Percentiles rank a stretch among this genome's conserved stretches.
Evolutionary conservation across 2,113 vertebrate species (phyloP).

Genomic region (Halichoerus grypus): DNA sequence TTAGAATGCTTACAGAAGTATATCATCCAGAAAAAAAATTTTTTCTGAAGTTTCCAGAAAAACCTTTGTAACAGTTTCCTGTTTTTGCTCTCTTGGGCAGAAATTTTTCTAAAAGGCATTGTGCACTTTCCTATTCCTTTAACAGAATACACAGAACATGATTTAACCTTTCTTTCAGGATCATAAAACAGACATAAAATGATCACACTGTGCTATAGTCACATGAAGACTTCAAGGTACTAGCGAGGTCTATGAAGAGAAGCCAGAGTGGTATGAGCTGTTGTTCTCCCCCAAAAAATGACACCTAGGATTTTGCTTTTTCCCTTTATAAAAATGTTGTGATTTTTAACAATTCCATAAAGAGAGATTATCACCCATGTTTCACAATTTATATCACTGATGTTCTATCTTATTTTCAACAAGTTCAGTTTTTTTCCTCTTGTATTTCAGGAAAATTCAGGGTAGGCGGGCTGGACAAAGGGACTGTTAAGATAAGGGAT

Average conservation of each 20-base stretch:
- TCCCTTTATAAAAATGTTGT: background rate
- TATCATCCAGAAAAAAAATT: background rate
- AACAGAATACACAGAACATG: background rate
- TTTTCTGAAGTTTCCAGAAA: background rate
- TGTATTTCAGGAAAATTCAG: background rate
- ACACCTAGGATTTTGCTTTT: background rate
- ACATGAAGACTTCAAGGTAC: background rate
- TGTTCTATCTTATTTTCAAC: background rate
- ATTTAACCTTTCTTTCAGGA: background rate
- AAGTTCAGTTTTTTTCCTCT: background rate
- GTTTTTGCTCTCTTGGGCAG: background rate
- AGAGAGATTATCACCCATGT: background rate
- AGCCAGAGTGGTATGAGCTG: too few relatives aligned
- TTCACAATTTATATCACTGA: background rate
- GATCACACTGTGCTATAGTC: background rate
- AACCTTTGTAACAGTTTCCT: background rate
- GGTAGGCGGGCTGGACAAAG: background rate
- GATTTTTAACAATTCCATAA: slow-evolving; percentile 17
- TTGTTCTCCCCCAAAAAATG: background rate
- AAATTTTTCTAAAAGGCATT: slow-evolving; percentile 43
- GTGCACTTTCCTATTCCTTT: background rate
- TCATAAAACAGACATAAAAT: background rate
- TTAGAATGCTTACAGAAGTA: background rate
- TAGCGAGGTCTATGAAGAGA: background rate
- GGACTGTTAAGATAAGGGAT: background rate